Evolutionary conservation across 2,113 vertebrate genomes (phyloP), one percentile per base, ranked within the genome.

Genomic region (Megaceryle maxima): DNA sequence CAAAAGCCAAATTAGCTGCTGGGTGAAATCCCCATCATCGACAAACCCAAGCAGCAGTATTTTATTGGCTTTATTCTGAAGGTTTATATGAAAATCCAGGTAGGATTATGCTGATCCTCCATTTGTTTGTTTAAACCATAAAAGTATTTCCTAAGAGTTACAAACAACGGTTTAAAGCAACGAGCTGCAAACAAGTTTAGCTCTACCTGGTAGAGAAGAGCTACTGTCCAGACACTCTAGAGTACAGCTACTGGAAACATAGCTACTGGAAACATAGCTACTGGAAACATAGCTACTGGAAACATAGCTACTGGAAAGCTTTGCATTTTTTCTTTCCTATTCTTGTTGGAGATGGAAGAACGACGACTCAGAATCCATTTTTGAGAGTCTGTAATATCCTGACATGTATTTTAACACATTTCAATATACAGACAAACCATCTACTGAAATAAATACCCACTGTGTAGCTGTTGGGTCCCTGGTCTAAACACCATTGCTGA

Each of bases 21-120:
- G 51, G 83, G 84, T 94, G 53, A 82, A 83, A 75, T 68, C 79
- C 88, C 86, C 81, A 62, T 59, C 57, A 62, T 24, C 87, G 95
- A 80, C 83, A 92, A 76, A 77, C 17, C 5, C 11, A 37, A 93
- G 78, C 57, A 84, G 20, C 56, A 19, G 62, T 60, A 29, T 39
- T 96, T 92, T 80, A 94, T 43, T 83, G 59, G 82, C 82, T 91
- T 95, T 68, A 64, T 91, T 87, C 68, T 63, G 95, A 53, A 78
- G 96, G 89, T 88, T 96, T 85, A 39, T 15, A 84, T 19, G 55
- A 44, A 94, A 92, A 96, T 66, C 89, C 92, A 80, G 50, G 55
- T 14, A 29, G 77, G 88, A 94, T 94, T 91, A 83, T 3, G 44
- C 28, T 77, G 74, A 91, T 87, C 81, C 85, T 89, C 35, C 41